Percentiles rank a stretch among this genome's conserved stretches.
Conservation (phyloP, 2,888 invertebrate species). For the Conchocele bisecta region DNA sequence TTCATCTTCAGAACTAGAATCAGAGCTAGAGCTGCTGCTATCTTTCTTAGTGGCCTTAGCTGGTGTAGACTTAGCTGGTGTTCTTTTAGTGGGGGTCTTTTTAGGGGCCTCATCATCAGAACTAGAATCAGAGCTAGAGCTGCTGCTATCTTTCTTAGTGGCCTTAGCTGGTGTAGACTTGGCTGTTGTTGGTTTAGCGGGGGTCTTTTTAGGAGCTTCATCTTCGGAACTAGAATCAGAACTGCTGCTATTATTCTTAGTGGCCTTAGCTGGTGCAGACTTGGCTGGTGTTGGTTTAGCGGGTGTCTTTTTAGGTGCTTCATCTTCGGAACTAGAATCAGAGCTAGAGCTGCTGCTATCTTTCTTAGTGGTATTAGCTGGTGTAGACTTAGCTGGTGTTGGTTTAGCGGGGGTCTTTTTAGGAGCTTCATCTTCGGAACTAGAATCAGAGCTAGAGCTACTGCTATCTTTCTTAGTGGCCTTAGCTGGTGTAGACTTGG, state of each 20-base stretch:
- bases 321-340: conserved; percentile 37
- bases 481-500: conserved; percentile 30
- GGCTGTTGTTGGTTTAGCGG: conserved; percentile 11
- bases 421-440: conserved; percentile 40
- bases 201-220: conserved; percentile 9
- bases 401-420: conserved; percentile 32
- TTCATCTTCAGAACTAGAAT: conserved; percentile 46
- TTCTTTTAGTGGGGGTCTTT: conserved; percentile 3
- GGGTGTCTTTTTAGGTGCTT: conserved; percentile 6
- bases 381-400: conserved; percentile 10
- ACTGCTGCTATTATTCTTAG: too few relatives aligned
- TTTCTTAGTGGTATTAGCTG: conserved; percentile 24
- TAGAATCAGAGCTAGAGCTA: conserved; percentile 24
- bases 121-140: conserved; percentile 42
- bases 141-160: conserved; percentile 24
- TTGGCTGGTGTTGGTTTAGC: conserved; percentile 20
- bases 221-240: conserved; percentile 39
- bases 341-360: conserved; percentile 45
- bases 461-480: conserved; percentile 15
- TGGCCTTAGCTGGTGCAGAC: conserved; percentile 8
- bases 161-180: conserved; percentile 10
- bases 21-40: conserved; percentile 24
- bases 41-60: conserved; percentile 4
- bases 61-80: conserved; percentile 2
- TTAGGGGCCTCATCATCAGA: conserved; percentile 53